Evolutionary conservation across 30 jellyfish, hydroid and myxozoan species (phyloP), one percentile per base, ranked within the genome.

Genomic region (Rhopilema esculentum): DNA sequence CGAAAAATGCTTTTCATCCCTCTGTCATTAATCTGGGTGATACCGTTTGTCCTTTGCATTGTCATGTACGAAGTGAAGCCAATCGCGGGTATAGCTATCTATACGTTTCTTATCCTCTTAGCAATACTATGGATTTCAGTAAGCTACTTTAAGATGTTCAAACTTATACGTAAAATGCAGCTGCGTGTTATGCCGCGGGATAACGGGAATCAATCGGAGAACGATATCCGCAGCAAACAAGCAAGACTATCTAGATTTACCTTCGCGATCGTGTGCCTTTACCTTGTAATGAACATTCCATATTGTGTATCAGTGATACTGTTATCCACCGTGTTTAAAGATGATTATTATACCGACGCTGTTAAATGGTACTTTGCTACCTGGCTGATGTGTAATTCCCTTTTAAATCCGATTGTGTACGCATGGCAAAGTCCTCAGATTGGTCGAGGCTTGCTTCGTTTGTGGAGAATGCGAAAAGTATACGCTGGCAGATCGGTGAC

Each of bases 381-480:
- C 1, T 72, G 75, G 68, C 50, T 70, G 71, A 71, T 84, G 92
- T 28, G 31, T 23, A 72, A 26, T 49, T 73, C 92, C 1, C 63
- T 84, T 48, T 53, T 84, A 0, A 74, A 84, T 52, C 92, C 92
- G 8, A 32, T 84, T 26, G 92, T 84, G 28, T 84, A 84, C 53
- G 92, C 92, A 18, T 84, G 92, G 92, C 92, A 84, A 62, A 50
- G 92, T 57, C 92, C 92, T 1, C 61, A 27, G 18, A 63, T 84
- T 23, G 92, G 87, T 18, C 66, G 92, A 25, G 92, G 87, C 16
- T 48, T 84, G 81, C 72, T 63, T 25, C 51, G 28, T 65, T 63
- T 84, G 74, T 84, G 92, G 92, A 76, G 52, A 52, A 8, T 52
- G 12, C 30, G 67, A 32, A 66, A 70, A n/a, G 69, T 25, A 0